Evolutionary conservation across 37 sponge, comb jelly and placozoan genomes (phyloP), one percentile per base, ranked within the genome.

Genomic region (Bolinopsis microptera): DNA sequence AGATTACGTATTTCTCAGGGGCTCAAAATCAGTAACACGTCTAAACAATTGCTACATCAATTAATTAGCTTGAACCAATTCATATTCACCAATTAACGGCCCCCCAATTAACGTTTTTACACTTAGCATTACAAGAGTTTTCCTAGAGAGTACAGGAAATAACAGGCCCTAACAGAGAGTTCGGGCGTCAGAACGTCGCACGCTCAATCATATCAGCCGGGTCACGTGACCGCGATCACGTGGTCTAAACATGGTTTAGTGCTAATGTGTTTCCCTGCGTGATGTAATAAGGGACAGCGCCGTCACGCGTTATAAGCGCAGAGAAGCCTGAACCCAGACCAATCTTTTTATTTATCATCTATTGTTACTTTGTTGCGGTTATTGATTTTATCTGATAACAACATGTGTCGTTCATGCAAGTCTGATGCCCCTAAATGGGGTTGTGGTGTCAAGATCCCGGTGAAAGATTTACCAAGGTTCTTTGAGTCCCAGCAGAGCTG

Each of bases 341-440:
- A n/a, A n/a, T n/a, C n/a, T n/a, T n/a, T n/a, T n/a, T n/a, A n/a
- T n/a, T n/a, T 48, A 48, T 48, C 61, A 48, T 48, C 61, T 48
- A 48, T 48, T 48, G 61, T 48, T 48, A 48, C 61, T 48, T 48
- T 48, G 61, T 48, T 48, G 5, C 61, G 61, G 74, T 70, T 70
- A 2, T 22, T 3, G 18, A 77, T 77, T 77, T 27, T 77, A 16
- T 5, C 74, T 26, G 1, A 22, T 26, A 22, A 35, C 36, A 70
- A 70, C 27, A 86, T 86, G 90, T 86, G 90, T 41, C 90, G 90
- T 30, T 39, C 90, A 25, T 86, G 90, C 61, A 86, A 86, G 28
- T 86, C 90, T 41, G 90, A 86, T 39, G 90, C 90, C 90, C 90
- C 90, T 8, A 86, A 86, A 38, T 86, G 90, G 90, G 90, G 90